A percentile compares a stretch with the other conserved stretches of the same genome.
These are phyloP conservation scores for Jacana jacana DNA, from an alignment of 2,113 vertebrate species.

Conservation along the genomic window DNA sequence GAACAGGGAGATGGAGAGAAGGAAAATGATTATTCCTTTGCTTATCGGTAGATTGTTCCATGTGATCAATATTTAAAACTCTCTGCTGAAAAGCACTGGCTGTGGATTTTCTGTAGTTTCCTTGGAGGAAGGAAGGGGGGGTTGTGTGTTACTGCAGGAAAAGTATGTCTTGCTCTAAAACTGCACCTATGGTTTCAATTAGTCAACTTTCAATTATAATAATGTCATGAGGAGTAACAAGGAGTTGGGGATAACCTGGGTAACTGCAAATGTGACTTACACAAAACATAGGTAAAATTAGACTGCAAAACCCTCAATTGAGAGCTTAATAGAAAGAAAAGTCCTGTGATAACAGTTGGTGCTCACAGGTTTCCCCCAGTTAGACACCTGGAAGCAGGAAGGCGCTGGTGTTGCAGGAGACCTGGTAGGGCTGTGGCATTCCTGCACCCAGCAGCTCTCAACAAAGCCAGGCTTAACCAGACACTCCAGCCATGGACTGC, in stretches of 20 bases:
- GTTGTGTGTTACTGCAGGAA: background rate
- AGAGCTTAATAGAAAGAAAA: background rate
- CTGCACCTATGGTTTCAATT: conserved; percentile 46
- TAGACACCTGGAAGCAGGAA: background rate
- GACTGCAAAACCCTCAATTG: background rate
- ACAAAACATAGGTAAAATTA: conserved; percentile 29
- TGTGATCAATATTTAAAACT: background rate
- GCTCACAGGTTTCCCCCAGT: background rate
- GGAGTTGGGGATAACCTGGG: conserved; percentile 10
- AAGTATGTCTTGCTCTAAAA: background rate
- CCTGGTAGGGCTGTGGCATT: background rate
- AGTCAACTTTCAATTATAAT: conserved; percentile 18
- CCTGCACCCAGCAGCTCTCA: background rate
- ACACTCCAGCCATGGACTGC: background rate
- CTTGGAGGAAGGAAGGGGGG: background rate
- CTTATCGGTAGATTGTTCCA: background rate
- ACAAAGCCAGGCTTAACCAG: background rate
- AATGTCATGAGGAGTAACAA: conserved; percentile 19
- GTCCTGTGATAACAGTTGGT: background rate
- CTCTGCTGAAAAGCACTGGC: background rate
- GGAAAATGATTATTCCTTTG: background rate
- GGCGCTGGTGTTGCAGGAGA: rapidly evolving
- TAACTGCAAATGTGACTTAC: conserved; percentile 37
- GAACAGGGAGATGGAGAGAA: background rate
- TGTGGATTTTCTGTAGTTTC: background rate